A percentile compares a stretch with the other conserved stretches of the same genome.
These are phyloP conservation scores for Drosophila nr. perissopoda DNA, from an alignment of 2,888 invertebrate genomes.

Conservation along the genomic window DNA sequence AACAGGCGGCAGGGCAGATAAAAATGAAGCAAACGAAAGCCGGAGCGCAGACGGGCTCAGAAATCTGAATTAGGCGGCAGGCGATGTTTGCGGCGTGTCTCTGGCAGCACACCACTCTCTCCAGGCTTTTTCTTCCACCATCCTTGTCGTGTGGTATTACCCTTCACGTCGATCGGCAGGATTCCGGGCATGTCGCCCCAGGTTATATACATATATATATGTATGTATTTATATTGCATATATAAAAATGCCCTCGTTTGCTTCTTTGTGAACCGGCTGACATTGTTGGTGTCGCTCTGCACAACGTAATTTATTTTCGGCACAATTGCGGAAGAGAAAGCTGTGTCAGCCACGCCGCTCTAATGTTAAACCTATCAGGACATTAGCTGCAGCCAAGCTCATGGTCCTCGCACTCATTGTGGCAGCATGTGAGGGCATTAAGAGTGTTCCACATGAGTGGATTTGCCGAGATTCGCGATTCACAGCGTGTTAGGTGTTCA, in stretches of 20 bases:
- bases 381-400: slow-evolving; percentile 22
- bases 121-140: background rate
- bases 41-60: slow-evolving; percentile 43
- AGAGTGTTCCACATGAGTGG: slow-evolving; percentile 73
- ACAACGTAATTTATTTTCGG: slow-evolving; percentile 71
- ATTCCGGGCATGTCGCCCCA: slow-evolving; percentile 37
- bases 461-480: slow-evolving; percentile 70
- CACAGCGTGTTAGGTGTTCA: slow-evolving; percentile 73
- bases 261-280: slow-evolving; percentile 39
- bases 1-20: slow-evolving; percentile 63
- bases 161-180: slow-evolving; percentile 56
- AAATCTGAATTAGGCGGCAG: slow-evolving; percentile 58
- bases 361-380: slow-evolving; percentile 48
- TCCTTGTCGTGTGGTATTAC: slow-evolving; percentile 36
- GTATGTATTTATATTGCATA: background rate
- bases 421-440: slow-evolving; percentile 60
- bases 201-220: slow-evolving; percentile 2
- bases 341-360: slow-evolving; percentile 42
- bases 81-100: slow-evolving; percentile 14
- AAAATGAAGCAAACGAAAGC: slow-evolving; percentile 23
- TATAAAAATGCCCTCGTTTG: slow-evolving; percentile 45
- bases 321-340: slow-evolving; percentile 54
- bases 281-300: slow-evolving; percentile 48
- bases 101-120: slow-evolving; percentile 13
- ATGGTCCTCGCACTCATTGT: slow-evolving; percentile 6